Percentiles rank a stretch among this genome's conserved stretches.
These are phyloP conservation scores for Callorhinus ursinus DNA, from an alignment of 2,113 vertebrate species.

Conservation along the genomic window DNA sequence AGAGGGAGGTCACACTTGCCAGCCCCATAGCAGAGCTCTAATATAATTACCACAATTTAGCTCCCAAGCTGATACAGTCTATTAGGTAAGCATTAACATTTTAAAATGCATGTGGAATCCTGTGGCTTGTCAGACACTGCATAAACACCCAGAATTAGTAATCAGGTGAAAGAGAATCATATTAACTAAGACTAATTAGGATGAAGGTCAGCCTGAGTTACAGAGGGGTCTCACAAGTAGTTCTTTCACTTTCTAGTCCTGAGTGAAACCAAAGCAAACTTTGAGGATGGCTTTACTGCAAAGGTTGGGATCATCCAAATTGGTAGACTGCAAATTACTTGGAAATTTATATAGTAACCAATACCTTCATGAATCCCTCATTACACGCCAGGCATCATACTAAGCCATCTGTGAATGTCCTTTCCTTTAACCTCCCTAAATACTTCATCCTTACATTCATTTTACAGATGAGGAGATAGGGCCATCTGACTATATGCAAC, in stretches of 20 bases:
- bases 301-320: background rate
- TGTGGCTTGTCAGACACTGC: background rate
- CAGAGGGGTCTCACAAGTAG: background rate
- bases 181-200: slow-evolving; percentile 40
- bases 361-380: background rate
- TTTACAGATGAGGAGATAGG: background rate
- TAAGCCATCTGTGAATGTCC: background rate
- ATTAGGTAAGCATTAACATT: background rate
- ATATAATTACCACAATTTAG: background rate
- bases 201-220: slow-evolving; percentile 21
- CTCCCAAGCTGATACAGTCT: background rate
- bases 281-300: background rate
- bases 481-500: background rate
- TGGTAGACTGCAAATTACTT: background rate
- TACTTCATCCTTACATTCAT: background rate
- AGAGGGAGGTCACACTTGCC: background rate
- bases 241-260: background rate
- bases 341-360: background rate
- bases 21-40: background rate
- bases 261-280: background rate
- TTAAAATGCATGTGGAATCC: background rate
- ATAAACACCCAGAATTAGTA: background rate
- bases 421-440: background rate
- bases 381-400: background rate
- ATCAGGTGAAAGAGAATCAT: slow-evolving; percentile 43